Evolutionary conservation across 2,888 invertebrate genomes (phyloP).

Genomic region (Lordiphosa fenestrarum): DNA sequence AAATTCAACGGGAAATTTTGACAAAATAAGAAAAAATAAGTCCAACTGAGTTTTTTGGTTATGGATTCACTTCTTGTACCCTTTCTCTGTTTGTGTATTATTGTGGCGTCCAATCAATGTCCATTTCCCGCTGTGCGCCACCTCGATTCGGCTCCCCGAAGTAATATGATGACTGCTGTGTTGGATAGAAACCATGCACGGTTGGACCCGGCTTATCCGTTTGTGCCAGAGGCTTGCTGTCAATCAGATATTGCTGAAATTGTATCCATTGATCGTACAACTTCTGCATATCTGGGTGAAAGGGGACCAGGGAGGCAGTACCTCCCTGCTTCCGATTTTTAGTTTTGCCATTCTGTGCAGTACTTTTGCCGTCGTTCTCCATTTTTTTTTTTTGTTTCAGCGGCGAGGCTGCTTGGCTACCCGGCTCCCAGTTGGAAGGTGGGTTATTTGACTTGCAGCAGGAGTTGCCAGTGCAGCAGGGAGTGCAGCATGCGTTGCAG

Average conservation of each 20-base stretch:
- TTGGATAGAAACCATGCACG: neutral
- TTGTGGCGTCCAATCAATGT: slow-evolving; percentile 25
- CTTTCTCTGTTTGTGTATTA: neutral
- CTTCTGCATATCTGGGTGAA: slow-evolving; percentile 11
- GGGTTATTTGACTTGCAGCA: slow-evolving; percentile 9
- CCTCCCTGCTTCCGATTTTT: slow-evolving; percentile 21
- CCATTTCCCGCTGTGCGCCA: neutral
- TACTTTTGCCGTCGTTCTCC: neutral
- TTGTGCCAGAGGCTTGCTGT: neutral
- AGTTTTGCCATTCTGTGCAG: neutral
- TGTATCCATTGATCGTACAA: slow-evolving; percentile 16
- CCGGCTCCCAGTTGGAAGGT: neutral
- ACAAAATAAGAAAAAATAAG: slow-evolving; percentile 5
- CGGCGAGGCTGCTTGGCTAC: neutral
- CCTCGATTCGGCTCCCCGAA: neutral
- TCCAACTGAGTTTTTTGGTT: neutral
- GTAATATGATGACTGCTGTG: neutral
- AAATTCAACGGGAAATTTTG: slow-evolving; percentile 29
- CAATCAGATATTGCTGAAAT: slow-evolving; percentile 15
- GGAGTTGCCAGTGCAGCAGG: slow-evolving; percentile 3
- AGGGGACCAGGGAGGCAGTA: neutral
- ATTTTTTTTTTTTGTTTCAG: neutral
- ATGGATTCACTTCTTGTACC: neutral
- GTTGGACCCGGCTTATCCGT: neutral
- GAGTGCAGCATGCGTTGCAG: slow-evolving; percentile 15